Base-by-base conservation (phyloP, 2,888 invertebrate genomes). In the Gastracanthus pulcherrimus region DNA sequence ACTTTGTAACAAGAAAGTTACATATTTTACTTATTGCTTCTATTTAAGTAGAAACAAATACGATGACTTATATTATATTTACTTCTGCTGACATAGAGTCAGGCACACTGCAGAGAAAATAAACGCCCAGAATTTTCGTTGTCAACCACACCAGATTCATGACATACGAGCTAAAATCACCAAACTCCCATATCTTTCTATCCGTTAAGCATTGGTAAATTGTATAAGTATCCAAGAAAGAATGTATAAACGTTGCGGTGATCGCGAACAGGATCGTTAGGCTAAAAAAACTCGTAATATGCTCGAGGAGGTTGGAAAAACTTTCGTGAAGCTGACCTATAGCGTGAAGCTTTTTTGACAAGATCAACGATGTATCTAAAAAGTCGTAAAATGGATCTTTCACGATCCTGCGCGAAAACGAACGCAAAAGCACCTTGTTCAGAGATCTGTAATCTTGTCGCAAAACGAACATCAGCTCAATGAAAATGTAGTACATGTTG, bases 21-120 rank as follows among this genome's bases (percentile, higher is more conserved):
- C n/a, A n/a, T n/a, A n/a, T n/a, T n/a, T n/a, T n/a, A n/a, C n/a
- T n/a, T n/a, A n/a, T n/a, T n/a, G n/a, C n/a, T n/a, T n/a, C n/a
- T n/a, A n/a, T n/a, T n/a, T n/a, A n/a, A n/a, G n/a, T n/a, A n/a
- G n/a, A n/a, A n/a, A n/a, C 5, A 62, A 34, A 64, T 11, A 34
- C 36, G 9, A 60, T 31, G 11, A 60, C 13, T 31, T 29, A 13
- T 66, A 13, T 2, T 66, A 48, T 45, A 48, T 67, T n/a, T 81
- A 76, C 81, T 72, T 81, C 76, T 36, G 60, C 13, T 45, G 58
- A 66, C 13, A 41, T 29, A 7, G 76, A 64, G 16, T 81, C 76
- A 11, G 81, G 60, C 3, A 81, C 34, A n/a, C 67, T 62, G 67
- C 76, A 76, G 1, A 81, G 13, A 29, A 81, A 81, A 31, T 76